A percentile compares a stretch with the other conserved stretches of the same genome.
phyloP scores from a whole-genome alignment of 2,797 vertebrate species.

The Chelidonichthys spinosus region DNA sequence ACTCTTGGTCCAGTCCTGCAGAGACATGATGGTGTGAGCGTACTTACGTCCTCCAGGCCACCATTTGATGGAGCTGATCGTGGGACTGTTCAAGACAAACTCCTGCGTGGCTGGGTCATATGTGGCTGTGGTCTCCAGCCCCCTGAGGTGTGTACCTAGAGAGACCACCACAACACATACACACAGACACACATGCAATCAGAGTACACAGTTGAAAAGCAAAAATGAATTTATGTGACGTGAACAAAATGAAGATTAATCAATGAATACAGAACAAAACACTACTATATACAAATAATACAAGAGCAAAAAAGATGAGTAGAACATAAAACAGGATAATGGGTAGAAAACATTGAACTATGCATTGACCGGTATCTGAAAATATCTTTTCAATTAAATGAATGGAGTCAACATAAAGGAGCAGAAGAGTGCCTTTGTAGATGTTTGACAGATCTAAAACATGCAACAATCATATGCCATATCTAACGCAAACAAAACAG shows the following conservation, averaged over 20 bases:
- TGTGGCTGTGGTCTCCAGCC: conserved; percentile 96
- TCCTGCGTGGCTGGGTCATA: conserved; percentile 94
- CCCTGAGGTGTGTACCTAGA: conserved; percentile 94
- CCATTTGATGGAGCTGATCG: conserved; percentile 98
- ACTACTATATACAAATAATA: neutral
- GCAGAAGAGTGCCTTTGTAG: conserved; percentile 34
- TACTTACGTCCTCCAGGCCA: conserved; percentile 98
- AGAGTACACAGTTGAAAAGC: neutral
- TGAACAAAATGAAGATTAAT: neutral
- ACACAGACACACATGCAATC: neutral
- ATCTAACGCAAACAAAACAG: neutral
- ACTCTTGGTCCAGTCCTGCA: neutral
- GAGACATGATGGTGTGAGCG: neutral
- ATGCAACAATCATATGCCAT: neutral
- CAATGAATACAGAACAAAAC: neutral
- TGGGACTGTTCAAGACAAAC: conserved; percentile 96
- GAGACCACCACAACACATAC: conserved; percentile 10
- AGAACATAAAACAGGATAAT: conserved; percentile 2
- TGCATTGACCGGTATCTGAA: neutral
- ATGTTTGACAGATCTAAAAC: conserved; percentile 77
- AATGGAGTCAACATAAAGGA: conserved; percentile 20
- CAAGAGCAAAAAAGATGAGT: neutral
- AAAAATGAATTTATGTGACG: neutral
- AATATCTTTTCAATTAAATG: neutral
- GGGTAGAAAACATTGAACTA: conserved; percentile 7